Base-by-base conservation (phyloP, 2,113 vertebrate genomes). In the Riparia riparia region DNA sequence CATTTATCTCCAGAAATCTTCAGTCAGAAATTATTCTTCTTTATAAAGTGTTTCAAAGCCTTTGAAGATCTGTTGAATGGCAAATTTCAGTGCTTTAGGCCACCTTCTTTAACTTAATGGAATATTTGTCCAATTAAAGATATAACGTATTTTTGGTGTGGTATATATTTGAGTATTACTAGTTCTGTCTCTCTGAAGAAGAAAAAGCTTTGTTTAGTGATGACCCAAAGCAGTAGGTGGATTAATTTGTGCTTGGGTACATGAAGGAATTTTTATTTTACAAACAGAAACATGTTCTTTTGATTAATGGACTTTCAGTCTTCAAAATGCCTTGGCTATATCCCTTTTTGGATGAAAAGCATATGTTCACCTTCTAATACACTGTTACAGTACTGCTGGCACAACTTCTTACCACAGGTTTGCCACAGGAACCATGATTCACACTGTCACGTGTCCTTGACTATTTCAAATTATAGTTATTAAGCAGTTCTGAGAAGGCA, bases 391-490 rank as follows among this genome's bases (percentile, higher is more conserved):
- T 95, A 57, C n/a, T 78, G 53, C 76, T 95, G 88, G 88, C 69
- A 92, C n/a, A 81, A 57, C 31, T 82, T 79, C 61, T 93, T 89
- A 92, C 96, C 93, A 84, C 92, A 96, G 53, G 66, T 90, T 96
- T 95, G 80, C 92, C 96, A 97, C 90, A 94, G 92, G 92, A 96
- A 88, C 86, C 86, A 65, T 97, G 96, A 97, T 96, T 97, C 96
- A 96, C 83, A 74, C 53, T 84, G 74, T 92, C 90, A 82, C 86
- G 77, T 81, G 89, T 86, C 92, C 73, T 83, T 68, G 39, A 66
- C 77, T 93, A 78, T 61, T 92, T 89, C 53, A 95, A 96, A 91
- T 90, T 81, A 66, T 72, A 93, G 86, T 92, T 90, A 96, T 91
- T 95, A 95, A 86, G 56, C 76, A 86, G 72, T 91, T 89, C 82